phyloP scores from a whole-genome alignment of 2,888 invertebrate species.

The Drosophila formosana region DNA sequence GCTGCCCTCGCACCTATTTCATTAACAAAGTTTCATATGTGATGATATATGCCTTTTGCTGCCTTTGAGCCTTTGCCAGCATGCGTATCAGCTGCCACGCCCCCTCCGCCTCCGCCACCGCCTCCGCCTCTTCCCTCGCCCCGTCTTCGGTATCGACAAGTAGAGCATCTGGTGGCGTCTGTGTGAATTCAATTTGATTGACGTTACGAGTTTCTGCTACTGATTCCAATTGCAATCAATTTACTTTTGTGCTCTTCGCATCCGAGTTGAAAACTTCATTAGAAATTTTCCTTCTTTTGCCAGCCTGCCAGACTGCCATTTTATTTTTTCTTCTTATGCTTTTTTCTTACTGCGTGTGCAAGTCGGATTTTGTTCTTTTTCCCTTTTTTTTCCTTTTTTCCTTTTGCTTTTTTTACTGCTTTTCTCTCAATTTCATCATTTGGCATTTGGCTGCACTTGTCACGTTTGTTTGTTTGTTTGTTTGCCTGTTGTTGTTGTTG shows the following conservation, averaged over 20 bases:
- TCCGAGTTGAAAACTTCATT: slow-evolving; percentile 80
- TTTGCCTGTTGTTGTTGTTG: slow-evolving; percentile 32
- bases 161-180: slow-evolving; percentile 42
- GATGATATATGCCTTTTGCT: slow-evolving; percentile 74
- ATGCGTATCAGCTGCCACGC: slow-evolving; percentile 42
- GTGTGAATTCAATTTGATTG: slow-evolving; percentile 80
- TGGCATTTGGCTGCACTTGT: slow-evolving; percentile 64
- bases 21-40: slow-evolving; percentile 79
- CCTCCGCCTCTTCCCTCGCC: neutral
- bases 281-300: slow-evolving; percentile 65
- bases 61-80: slow-evolving; percentile 51
- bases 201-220: slow-evolving; percentile 80
- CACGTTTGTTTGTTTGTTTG: slow-evolving; percentile 61
- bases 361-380: slow-evolving; percentile 3
- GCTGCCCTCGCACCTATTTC: slow-evolving; percentile 67
- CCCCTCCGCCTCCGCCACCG: neutral
- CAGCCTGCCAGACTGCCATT: slow-evolving; percentile 57
- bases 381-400: neutral
- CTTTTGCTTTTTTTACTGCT: slow-evolving; percentile 16
- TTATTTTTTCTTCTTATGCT: slow-evolving; percentile 37
- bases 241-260: slow-evolving; percentile 77
- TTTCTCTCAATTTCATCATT: slow-evolving; percentile 56
- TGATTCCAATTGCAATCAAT: slow-evolving; percentile 81
- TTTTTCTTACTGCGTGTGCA: slow-evolving; percentile 22
- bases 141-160: neutral